Conservation (phyloP, 2,113 vertebrate genomes). For the Sciurus niger region DNA sequence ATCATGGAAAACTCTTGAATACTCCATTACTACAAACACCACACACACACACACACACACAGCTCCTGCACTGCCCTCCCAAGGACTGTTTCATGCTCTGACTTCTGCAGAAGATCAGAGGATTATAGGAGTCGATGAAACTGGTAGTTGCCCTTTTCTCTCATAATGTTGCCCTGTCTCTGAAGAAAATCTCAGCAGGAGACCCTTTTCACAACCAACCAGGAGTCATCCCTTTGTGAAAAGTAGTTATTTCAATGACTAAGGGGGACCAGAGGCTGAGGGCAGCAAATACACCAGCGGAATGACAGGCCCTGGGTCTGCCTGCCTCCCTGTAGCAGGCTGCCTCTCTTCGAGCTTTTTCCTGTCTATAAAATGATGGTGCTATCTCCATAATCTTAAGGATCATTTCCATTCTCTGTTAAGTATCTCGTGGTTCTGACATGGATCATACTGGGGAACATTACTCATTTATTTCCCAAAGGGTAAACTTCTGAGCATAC, state of each 20-base stretch:
- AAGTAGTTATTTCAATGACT: neutral
- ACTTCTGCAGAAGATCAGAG: neutral
- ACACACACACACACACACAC: neutral
- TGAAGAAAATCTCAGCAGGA: neutral
- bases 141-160: neutral
- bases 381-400: neutral
- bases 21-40: neutral
- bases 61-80: neutral
- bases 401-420: neutral
- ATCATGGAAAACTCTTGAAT: neutral
- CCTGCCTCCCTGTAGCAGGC: neutral
- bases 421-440: neutral
- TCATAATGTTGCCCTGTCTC: neutral
- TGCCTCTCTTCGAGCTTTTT: neutral
- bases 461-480: neutral
- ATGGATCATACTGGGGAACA: neutral
- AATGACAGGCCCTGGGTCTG: neutral
- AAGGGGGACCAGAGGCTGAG: neutral
- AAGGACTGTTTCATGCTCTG: neutral
- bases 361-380: neutral
- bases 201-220: neutral
- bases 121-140: neutral
- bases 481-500: neutral
- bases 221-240: neutral
- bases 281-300: neutral